Evolutionary conservation across 2,113 vertebrate species (phyloP), one percentile per base, ranked within the genome.

Genomic region (Hyaena hyaena): DNA sequence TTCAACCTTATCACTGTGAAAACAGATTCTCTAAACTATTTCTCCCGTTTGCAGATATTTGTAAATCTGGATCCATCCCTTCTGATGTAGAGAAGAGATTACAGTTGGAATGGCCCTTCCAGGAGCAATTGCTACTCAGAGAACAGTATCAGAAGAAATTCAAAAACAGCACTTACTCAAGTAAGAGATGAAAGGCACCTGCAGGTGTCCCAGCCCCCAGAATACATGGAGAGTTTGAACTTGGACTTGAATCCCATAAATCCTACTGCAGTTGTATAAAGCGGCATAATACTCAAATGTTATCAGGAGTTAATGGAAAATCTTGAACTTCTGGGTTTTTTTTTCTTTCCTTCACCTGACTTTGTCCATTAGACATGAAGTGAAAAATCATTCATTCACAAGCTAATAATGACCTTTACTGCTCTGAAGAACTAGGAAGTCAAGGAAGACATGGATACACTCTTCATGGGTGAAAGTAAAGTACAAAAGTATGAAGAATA

Each of bases 121-220:
- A 99, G 95, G 98, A 99, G 95, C 97, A 97, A 86, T 1, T 97
- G 88, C 97, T 99, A 7, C 98, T 99, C 48, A 97, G 81, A 0
- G 98, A 99, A 31, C 93, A 98, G 7, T 92, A 96, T 69, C 0
- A 81, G 90, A 98, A 97, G 28, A 97, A 96, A 35, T 98, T 98
- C 96, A 98, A 98, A 88, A 99, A 98, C 55, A 98, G 93, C 94
- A 99, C 99, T 26, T 99, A 99, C 79, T 99, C 99, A 98, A 97
- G 99, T 99, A 98, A 98, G 98, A 63, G 28, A 31, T 15, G 39
- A 45, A 85, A 7, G 16, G 39, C 28, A 16, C 10, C 11, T 43
- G 17, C 1, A 11, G 28, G 33, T 24, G 24, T 68, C 76, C 35
- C 15, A 63, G 24, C 4, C 63, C 58, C 48, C 2, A 3, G 33